These are phyloP conservation scores for Rhagonycha fulva DNA, from an alignment of 2,888 invertebrate genomes.

Conservation along the genomic window DNA sequence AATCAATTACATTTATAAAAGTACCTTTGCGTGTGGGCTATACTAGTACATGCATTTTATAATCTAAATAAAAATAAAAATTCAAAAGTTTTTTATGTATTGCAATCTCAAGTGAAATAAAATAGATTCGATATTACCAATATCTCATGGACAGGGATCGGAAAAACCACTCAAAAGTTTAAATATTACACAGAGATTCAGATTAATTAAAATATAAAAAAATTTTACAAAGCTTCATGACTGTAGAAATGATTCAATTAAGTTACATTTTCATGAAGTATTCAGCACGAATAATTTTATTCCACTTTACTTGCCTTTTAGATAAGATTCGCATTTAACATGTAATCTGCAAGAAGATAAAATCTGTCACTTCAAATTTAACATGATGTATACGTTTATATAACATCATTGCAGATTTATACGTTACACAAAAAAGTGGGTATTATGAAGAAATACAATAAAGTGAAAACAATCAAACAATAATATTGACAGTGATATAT, in stretches of 20 bases:
- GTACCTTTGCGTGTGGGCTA: no score
- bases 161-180: no score
- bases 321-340: not conserved
- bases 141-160: no score
- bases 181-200: not conserved
- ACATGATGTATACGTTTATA: not conserved
- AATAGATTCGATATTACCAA: not conserved
- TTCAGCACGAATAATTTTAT: not conserved
- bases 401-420: not conserved
- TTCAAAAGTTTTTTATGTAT: no score
- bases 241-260: not conserved
- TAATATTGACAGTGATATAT: not conserved
- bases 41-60: no score
- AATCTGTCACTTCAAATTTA: not conserved
- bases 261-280: not conserved
- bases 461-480: no score
- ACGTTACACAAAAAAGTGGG: not conserved
- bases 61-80: no score
- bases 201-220: not conserved
- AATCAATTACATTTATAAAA: no score
- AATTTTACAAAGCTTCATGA: not conserved
- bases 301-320: not conserved
- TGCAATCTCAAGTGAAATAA: no score
- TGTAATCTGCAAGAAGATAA: not conserved
- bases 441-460: not conserved